phyloP scores from a whole-genome alignment of 2,888 invertebrate species.

The Pseudococcus viburni region DNA sequence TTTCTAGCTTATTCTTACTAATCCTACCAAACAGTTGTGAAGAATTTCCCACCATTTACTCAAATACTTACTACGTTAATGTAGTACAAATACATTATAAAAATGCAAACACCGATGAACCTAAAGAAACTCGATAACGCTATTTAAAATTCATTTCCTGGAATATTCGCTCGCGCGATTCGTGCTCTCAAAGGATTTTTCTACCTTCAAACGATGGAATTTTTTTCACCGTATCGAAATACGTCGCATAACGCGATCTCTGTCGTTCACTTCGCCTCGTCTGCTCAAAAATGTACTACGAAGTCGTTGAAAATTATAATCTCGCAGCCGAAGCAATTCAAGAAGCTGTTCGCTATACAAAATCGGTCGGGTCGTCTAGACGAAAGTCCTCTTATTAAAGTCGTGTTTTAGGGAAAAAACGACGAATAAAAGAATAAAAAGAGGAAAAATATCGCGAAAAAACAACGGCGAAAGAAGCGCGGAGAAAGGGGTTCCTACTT shows the following conservation, averaged over 20 bases:
- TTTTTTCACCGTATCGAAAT: neutral
- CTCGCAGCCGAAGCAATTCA: conserved; percentile 44
- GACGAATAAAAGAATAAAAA: neutral
- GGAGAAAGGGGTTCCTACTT: neutral
- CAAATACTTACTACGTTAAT: too few species aligned
- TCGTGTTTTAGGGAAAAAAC: neutral
- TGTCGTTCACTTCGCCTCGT: neutral
- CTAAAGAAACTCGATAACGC: neutral
- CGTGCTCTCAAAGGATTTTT: neutral
- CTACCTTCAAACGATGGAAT: neutral
- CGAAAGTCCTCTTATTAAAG: conserved; percentile 46
- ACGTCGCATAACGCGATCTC: neutral
- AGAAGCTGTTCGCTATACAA: conserved; percentile 37
- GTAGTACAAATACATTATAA: too few species aligned
- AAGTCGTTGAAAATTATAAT: conserved; percentile 46
- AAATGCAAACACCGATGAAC: too few species aligned
- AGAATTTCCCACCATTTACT: too few species aligned
- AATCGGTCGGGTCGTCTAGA: conserved; percentile 48
- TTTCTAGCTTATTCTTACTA: too few species aligned
- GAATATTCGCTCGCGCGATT: neutral
- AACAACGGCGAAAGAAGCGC: neutral
- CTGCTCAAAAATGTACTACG: neutral
- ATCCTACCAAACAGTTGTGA: too few species aligned
- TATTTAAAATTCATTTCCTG: neutral
- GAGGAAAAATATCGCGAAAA: neutral